Evolutionary conservation across 2,888 invertebrate genomes (phyloP).

Genomic region (Anorthoa munda): DNA sequence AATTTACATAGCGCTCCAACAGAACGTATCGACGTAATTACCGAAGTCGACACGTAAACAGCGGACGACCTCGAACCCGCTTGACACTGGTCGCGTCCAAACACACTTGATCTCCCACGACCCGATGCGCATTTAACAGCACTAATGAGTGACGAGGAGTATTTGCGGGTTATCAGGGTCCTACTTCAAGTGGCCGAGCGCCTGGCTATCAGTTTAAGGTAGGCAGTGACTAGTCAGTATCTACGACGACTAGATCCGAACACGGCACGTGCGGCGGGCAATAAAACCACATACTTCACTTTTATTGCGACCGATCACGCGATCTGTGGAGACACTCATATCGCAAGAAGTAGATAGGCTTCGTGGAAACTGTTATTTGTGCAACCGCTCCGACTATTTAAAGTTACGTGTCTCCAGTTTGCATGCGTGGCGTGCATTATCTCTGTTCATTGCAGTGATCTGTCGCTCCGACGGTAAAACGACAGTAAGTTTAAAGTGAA

Average conservation of each 20-base stretch:
- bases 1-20: conserved; percentile 75
- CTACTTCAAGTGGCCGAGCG: conserved; percentile 45
- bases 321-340: conserved; percentile 70
- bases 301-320: conserved; percentile 80
- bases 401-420: conserved; percentile 68
- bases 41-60: conserved; percentile 80
- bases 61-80: conserved; percentile 81
- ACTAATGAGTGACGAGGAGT: conserved; percentile 58
- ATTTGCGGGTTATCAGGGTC: conserved; percentile 57
- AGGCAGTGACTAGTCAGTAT: conserved; percentile 52
- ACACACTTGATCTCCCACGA: conserved; percentile 70
- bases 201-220: conserved; percentile 56
- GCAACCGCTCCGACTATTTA: conserved; percentile 60
- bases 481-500: conserved; percentile 60
- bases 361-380: conserved; percentile 65
- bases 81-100: conserved; percentile 78
- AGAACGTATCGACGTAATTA: conserved; percentile 76
- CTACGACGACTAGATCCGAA: conserved; percentile 62
- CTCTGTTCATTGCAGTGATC: conserved; percentile 59
- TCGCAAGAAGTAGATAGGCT: conserved; percentile 64
- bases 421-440: conserved; percentile 67
- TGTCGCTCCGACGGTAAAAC: conserved; percentile 47
- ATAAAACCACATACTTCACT: conserved; percentile 78
- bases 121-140: conserved; percentile 49
- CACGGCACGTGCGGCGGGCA: conserved; percentile 69